A percentile compares a stretch with the other conserved stretches of the same genome.
These are phyloP conservation scores for Trichogramma dendrolimi DNA, from an alignment of 2,888 invertebrate genomes.

Conservation along the genomic window DNA sequence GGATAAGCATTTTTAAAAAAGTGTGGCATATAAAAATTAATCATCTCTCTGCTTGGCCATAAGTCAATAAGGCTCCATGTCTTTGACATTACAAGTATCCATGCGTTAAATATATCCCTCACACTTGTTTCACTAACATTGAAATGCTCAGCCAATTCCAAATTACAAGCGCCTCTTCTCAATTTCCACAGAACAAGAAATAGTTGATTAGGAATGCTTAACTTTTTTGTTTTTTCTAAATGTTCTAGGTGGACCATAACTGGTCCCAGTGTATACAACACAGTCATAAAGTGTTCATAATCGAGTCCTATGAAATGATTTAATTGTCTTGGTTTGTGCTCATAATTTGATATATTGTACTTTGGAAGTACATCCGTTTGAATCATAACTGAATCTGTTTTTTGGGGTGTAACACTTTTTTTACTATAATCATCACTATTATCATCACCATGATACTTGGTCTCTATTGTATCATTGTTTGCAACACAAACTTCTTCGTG, in stretches of 20 bases:
- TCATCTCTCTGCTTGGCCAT: conserved; percentile 9
- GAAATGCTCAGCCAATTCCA: conserved; percentile 7
- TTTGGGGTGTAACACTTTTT: too few relatives aligned
- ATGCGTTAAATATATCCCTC: conserved; percentile 10
- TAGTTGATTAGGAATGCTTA: conserved; percentile 6
- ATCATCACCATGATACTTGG: neutral
- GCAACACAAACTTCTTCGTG: too few relatives aligned
- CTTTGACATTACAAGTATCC: conserved; percentile 11
- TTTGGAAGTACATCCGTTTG: neutral
- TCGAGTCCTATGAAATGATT: conserved; percentile 10
- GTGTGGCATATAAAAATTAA: conserved; percentile 10
- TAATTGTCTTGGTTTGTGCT: conserved; percentile 2
- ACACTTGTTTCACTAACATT: conserved; percentile 1
- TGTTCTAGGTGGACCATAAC: conserved; percentile 2
- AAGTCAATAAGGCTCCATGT: conserved; percentile 4
- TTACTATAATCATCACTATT: too few relatives aligned
- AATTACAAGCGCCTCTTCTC: neutral
- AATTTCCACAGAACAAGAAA: conserved; percentile 10
- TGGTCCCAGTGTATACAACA: conserved; percentile 12
- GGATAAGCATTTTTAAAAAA: conserved; percentile 5
- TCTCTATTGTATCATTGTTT: neutral
- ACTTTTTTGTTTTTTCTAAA: neutral
- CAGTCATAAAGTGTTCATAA: conserved; percentile 11
- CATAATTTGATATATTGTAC: conserved; percentile 5
- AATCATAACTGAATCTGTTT: too few relatives aligned